Percentiles rank a stretch among this genome's conserved stretches.
These are phyloP conservation scores for Drosophila sordidula DNA, from an alignment of 2,888 invertebrate genomes.

Conservation along the genomic window DNA sequence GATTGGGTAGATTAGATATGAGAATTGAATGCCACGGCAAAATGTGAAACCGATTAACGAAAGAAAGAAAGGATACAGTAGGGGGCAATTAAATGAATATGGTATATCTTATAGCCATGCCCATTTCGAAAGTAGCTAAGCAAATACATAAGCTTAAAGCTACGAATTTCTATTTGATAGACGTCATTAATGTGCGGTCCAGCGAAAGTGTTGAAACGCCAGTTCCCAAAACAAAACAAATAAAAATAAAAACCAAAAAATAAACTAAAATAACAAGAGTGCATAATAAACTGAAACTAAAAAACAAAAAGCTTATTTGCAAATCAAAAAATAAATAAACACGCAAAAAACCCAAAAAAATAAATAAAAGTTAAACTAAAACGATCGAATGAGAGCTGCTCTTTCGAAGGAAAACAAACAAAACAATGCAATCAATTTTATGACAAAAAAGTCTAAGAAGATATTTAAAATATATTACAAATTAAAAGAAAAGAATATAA, in stretches of 20 bases:
- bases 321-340: conserved; percentile 11
- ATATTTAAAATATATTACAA: no score
- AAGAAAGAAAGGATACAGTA: conserved; percentile 6
- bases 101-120: conserved; percentile 11
- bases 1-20: not conserved
- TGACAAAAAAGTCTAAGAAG: no score
- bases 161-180: conserved; percentile 59
- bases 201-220: conserved; percentile 55
- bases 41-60: not conserved
- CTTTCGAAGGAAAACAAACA: no score
- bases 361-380: not conserved
- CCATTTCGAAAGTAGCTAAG: conserved; percentile 43
- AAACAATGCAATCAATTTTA: no score
- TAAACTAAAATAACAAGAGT: conserved; percentile 21
- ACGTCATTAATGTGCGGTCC: conserved; percentile 46
- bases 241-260: conserved; percentile 15
- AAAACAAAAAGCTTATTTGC: conserved; percentile 25
- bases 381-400: no score
- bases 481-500: no score
- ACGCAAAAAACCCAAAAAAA: not conserved
- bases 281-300: conserved; percentile 30
- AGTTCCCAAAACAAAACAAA: conserved; percentile 8
- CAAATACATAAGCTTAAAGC: conserved; percentile 20
- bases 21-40: not conserved
- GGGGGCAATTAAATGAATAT: not conserved